Evolutionary conservation across 1,140 invertebrate species (phyloP), one percentile per base, ranked within the genome.

Genomic region (Ostrea denselamellosa): DNA sequence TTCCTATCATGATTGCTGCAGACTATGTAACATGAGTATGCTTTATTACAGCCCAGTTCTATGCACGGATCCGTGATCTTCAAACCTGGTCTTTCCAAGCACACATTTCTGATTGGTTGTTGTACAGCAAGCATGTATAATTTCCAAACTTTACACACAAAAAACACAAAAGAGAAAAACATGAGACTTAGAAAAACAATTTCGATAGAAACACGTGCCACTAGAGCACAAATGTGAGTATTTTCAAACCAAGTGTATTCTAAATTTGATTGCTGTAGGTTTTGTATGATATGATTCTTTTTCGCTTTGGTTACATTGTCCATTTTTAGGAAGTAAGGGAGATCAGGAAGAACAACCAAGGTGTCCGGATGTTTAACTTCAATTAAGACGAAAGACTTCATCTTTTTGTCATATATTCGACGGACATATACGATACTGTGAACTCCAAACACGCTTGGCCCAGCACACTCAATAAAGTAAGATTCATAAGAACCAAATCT

Each of bases 241-340:
- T 77, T 77, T 10, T 77, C 68, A 77, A 77, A 77, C 68, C 68
- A 77, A 9, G 4, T 25, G 28, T 77, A 77, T 28, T 77, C 8
- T 25, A 77, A 28, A 25, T 28, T 12, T 8, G 28, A 34, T 10
- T 77, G 22, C 68, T 28, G 68, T 10, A 77, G 22, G 10, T 77
- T 77, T 12, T 34, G 25, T 34, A 77, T 28, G 8, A 77, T 77
- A 8, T 34, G 7, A 8, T 77, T 25, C 25, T 34, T 77, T 22
- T 28, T 25, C 4, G 68, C 9, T 25, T 34, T 77, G 34, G 68
- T 34, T 34, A 12, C 25, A 4, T 77, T 77, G 68, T 77, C 68
- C 68, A 77, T 77, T 12, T 77, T 77, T 22, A 28, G 28, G 68
- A 77, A 77, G 12, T 77, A 77, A 9, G 68, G 68, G 0, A 34